A percentile compares a stretch with the other conserved stretches of the same genome.
Evolutionary conservation across 2,888 invertebrate genomes (phyloP).

Genomic region (Harpalus rufipes): DNA sequence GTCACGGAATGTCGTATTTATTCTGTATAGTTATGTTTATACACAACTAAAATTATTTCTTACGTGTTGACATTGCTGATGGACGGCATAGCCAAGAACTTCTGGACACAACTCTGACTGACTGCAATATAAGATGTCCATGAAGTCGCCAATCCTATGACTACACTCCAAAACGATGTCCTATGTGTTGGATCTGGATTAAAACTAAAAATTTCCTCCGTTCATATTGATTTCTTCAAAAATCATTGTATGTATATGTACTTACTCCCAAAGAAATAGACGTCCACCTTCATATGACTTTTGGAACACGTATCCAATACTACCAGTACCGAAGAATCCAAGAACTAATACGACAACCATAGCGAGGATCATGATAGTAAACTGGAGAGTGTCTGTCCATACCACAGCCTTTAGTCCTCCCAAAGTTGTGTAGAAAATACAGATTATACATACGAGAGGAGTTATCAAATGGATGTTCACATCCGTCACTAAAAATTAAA

Average conservation of each 20-base stretch:
- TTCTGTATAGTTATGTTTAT: no score
- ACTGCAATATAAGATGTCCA: conserved; percentile 59
- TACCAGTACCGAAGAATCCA: conserved; percentile 50
- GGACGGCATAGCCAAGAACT: conserved; percentile 79
- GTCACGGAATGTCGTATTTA: no score
- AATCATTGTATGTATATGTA: not conserved
- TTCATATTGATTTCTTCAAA: not conserved
- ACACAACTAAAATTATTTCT: not conserved
- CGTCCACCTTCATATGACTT: conserved; percentile 56
- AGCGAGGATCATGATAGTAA: conserved; percentile 69
- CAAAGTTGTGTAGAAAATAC: conserved; percentile 86
- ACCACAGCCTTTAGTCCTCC: conserved; percentile 84
- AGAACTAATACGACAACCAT: conserved; percentile 67
- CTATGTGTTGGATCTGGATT: conserved; percentile 81
- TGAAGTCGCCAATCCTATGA: conserved; percentile 79
- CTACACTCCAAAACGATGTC: conserved; percentile 81
- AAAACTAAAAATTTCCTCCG: conserved; percentile 76
- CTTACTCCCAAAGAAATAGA: conserved; percentile 57
- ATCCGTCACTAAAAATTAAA: conserved; percentile 80
- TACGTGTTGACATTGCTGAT: conserved; percentile 55
- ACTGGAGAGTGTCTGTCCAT: conserved; percentile 81
- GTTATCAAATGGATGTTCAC: conserved; percentile 82
- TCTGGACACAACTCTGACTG: conserved; percentile 77
- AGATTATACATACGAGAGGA: conserved; percentile 83
- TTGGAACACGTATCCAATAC: conserved; percentile 54